Percentiles rank a stretch among this genome's conserved stretches.
Conservation (phyloP, 2,113 vertebrate genomes). For the Myodes glareolus region DNA sequence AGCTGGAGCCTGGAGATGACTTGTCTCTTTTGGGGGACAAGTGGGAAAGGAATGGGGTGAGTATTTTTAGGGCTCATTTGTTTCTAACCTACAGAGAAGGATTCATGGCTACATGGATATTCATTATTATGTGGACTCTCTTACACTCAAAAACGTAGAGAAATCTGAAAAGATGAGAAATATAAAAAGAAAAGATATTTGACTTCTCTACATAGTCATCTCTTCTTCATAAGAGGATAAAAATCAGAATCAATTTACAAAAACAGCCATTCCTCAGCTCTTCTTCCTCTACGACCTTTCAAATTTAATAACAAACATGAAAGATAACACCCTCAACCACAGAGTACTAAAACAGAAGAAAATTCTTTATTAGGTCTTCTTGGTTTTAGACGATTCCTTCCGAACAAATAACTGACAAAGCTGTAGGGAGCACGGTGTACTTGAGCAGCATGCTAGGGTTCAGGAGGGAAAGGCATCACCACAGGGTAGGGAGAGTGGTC, state of each 20-base stretch:
- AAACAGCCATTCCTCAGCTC: not conserved
- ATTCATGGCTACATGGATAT: not conserved
- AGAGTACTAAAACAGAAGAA: not conserved
- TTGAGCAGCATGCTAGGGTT: not conserved
- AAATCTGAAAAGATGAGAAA: not conserved
- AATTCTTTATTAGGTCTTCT: not conserved
- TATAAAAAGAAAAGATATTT: not conserved
- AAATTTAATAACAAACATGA: constrained; percentile 21
- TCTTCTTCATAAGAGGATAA: not conserved
- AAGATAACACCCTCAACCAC: not conserved
- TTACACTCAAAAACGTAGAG: not conserved
- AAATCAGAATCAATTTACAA: constrained; percentile 23
- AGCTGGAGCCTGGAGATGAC: not conserved
- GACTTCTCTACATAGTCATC: not conserved
- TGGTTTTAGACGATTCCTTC: not conserved
- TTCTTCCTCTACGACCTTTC: not conserved
- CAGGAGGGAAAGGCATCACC: accelerated
- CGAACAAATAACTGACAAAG: not conserved
- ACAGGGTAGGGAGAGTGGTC: not conserved
- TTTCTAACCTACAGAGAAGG: constrained; percentile 54
- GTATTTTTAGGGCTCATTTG: constrained; percentile 28
- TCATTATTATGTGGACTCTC: not conserved
- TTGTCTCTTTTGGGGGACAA: not conserved
- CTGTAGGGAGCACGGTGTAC: accelerated
- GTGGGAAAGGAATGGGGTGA: not conserved